A percentile compares a stretch with the other conserved stretches of the same genome.
Evolutionary conservation across 2,113 vertebrate genomes (phyloP).

Genomic region (Hepsetus odoe): DNA sequence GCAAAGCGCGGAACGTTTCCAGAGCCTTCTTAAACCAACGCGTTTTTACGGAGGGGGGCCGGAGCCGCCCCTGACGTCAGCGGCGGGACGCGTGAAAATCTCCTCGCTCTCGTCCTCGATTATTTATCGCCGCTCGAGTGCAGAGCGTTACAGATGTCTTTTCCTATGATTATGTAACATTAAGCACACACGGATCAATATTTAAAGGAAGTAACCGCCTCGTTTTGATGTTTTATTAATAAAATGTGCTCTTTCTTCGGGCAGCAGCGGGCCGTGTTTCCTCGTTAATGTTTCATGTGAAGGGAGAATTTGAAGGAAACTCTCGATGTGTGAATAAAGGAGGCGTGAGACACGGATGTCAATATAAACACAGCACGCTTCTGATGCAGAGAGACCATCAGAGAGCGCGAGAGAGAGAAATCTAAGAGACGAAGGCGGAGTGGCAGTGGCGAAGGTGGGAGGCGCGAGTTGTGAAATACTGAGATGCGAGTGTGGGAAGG

Average conservation of each 20-base stretch:
- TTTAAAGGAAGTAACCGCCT: constrained; percentile 54
- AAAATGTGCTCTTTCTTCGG: constrained; percentile 33
- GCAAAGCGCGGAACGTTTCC: background rate
- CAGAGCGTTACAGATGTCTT: background rate
- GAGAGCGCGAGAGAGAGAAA: background rate
- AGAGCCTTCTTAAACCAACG: background rate
- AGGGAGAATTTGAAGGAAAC: constrained; percentile 6
- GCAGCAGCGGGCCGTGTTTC: constrained; percentile 8
- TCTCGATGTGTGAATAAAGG: constrained; percentile 28
- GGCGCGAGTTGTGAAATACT: too few relatives aligned
- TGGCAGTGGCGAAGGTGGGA: too few relatives aligned
- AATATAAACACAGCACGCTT: background rate
- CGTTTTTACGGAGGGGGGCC: background rate
- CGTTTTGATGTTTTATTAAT: constrained; percentile 63
- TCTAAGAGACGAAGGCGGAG: too few relatives aligned
- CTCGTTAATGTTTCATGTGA: constrained; percentile 26
- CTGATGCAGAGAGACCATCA: too few relatives aligned
- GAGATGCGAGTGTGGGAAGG: too few relatives aligned
- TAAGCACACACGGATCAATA: constrained; percentile 43
- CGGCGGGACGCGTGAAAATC: background rate
- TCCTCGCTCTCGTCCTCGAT: too few relatives aligned
- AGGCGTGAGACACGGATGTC: background rate
- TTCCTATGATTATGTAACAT: constrained; percentile 24
- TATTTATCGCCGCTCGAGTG: background rate
- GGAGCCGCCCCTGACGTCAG: constrained; percentile 14